A percentile compares a stretch with the other conserved stretches of the same genome.
Conservation (phyloP, 2,888 invertebrate species). For the Drosophila siamana region DNA sequence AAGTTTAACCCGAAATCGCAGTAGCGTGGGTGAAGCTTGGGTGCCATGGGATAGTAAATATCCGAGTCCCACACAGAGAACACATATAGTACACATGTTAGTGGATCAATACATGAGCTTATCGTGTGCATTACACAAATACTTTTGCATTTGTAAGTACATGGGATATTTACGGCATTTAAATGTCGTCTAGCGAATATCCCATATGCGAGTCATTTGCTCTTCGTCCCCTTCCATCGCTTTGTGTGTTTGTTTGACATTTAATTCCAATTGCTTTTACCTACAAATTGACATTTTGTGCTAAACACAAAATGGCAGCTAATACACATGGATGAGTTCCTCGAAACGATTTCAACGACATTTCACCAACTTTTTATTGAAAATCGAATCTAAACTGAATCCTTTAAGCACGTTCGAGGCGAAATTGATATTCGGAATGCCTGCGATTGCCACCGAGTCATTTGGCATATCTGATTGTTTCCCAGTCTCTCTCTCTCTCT, state of each 20-base stretch:
- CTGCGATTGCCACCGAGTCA: constrained; percentile 41
- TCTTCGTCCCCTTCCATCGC: neutral
- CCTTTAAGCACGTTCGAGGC: neutral
- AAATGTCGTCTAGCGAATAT: constrained; percentile 55
- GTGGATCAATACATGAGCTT: constrained; percentile 76
- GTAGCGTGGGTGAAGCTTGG: constrained; percentile 1
- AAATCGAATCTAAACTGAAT: constrained; percentile 4
- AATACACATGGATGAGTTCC: constrained; percentile 48
- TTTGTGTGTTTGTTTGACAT: constrained; percentile 65
- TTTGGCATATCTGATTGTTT: constrained; percentile 45
- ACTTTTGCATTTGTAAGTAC: constrained; percentile 68
- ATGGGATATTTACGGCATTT: constrained; percentile 72
- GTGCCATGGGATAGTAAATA: constrained; percentile 31
- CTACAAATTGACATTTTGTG: constrained; percentile 76
- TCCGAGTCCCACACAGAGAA: neutral
- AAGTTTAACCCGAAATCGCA: constrained; percentile 57
- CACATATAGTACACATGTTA: constrained; percentile 36
- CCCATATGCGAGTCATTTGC: constrained; percentile 2
- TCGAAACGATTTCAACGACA: constrained; percentile 34
- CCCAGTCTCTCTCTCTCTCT: constrained; percentile 19
- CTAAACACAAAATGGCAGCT: constrained; percentile 44
- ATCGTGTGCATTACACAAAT: constrained; percentile 77
- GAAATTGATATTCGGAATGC: constrained; percentile 45
- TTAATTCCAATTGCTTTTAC: constrained; percentile 77
- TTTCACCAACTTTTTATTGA: constrained; percentile 21